These are phyloP conservation scores for Pangasius larnaudii DNA, from an alignment of 2,797 vertebrate genomes.

Conservation along the genomic window DNA sequence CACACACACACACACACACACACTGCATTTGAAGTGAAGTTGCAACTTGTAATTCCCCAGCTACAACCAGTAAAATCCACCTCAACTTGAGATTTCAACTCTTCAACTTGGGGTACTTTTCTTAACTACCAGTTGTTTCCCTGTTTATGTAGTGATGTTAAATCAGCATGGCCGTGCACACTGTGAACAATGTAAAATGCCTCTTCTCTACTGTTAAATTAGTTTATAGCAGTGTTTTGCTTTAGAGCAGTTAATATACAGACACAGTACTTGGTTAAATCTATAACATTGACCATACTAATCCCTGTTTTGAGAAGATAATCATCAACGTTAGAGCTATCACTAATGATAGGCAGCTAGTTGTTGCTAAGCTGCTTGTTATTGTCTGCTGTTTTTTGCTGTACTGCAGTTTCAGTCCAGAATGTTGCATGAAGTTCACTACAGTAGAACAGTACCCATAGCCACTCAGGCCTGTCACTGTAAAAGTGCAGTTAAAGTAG, in stretches of 20 bases:
- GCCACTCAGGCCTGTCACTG: background rate
- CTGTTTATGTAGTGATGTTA: background rate
- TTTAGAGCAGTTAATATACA: background rate
- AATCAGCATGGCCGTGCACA: background rate
- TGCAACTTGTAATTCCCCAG: background rate
- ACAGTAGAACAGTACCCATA: background rate
- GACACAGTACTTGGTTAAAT: background rate
- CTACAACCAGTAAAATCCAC: too few relatives aligned
- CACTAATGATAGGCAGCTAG: background rate
- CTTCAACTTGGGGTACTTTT: background rate
- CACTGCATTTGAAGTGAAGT: background rate
- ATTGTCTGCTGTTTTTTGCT: background rate
- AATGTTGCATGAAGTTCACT: background rate
- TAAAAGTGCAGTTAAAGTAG: background rate
- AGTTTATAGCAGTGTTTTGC: background rate
- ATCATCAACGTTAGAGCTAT: background rate
- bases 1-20: too few relatives aligned
- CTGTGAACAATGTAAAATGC: background rate
- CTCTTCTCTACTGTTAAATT: background rate
- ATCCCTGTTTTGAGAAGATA: background rate
- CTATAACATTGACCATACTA: background rate
- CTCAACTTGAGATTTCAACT: background rate
- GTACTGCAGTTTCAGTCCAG: background rate
- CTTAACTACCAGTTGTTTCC: background rate
- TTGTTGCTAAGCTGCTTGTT: background rate